A percentile compares a stretch with the other conserved stretches of the same genome.
These are phyloP conservation scores for Struthidea cinerea DNA, from an alignment of 2,113 vertebrate species.

Conservation along the genomic window DNA sequence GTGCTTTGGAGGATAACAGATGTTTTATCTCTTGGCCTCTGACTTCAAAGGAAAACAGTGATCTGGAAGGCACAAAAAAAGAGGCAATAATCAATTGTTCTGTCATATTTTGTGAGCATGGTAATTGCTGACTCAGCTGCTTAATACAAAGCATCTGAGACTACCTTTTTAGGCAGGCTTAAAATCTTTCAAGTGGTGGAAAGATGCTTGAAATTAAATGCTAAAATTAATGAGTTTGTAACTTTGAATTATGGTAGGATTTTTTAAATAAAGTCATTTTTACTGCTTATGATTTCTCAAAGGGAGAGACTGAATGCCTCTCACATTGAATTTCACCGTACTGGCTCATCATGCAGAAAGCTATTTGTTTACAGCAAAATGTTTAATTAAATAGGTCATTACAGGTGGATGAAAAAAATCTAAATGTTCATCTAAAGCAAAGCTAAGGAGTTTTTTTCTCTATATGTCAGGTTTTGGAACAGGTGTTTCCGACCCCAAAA, in stretches of 20 bases:
- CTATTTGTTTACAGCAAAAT: conserved; percentile 73
- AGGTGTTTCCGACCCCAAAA: background rate
- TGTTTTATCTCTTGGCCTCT: conserved; percentile 44
- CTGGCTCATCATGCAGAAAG: conserved; percentile 55
- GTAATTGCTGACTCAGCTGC: conserved; percentile 15
- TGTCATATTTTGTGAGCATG: conserved; percentile 23
- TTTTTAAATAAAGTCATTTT: background rate
- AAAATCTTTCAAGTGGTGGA: background rate
- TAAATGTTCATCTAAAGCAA: background rate
- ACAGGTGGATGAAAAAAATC: conserved; percentile 64
- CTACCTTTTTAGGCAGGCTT: background rate
- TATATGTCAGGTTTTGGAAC: background rate
- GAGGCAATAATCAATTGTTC: conserved; percentile 40
- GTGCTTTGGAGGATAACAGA: conserved; percentile 19
- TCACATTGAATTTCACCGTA: background rate
- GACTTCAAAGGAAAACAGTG: conserved; percentile 54
- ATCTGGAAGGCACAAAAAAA: background rate
- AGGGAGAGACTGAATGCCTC: background rate
- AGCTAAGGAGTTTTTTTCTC: background rate
- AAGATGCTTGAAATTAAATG: background rate
- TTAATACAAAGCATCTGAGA: background rate
- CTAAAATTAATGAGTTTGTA: background rate
- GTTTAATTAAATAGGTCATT: conserved; percentile 79
- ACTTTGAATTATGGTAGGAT: background rate
- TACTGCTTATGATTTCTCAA: background rate